Evolutionary conservation across 2,113 vertebrate species (phyloP), one percentile per base, ranked within the genome.

Genomic region (Periophthalmodon schlosseri): DNA sequence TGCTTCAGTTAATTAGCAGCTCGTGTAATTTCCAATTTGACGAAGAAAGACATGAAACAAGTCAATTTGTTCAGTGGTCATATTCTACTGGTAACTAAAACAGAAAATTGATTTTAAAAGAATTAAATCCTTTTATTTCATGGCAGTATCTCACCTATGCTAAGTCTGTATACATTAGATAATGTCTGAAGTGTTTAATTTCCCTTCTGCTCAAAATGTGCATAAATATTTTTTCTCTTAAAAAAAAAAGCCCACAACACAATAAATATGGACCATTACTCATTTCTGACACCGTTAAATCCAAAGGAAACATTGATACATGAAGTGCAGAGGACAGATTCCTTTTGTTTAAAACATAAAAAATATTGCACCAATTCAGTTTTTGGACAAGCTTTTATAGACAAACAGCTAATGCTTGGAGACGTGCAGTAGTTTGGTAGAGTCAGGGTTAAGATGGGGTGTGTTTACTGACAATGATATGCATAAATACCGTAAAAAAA

Each of bases 401-500:
- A 65, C 60, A 78, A 71, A 28, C 13, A 28, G 61, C 68, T 81
- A 23, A 47, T 61, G 61, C 70, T 68, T 39, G 36, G 70, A 63
- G 72, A 47, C 67, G 58, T 33, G 67, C 15, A 34, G 9, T 10
- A 36, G 46, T 60, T 47, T 67, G 68, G 54, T 73, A 44, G 57
- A 54, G 68, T 71, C 74, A 70, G 52, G 72, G 23, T 46, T 56
- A 20, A 34, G 52, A 67, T 50, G 10, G 11, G 20, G 15, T 23
- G 58, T 56, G 77, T 74, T 80, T n/a, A 84, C 71, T 66, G 81
- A 82, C 76, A 82, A 72, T 60, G 83, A 75, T 76, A 69, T 84
- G 83, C 83, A 90, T 88, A 87, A 87, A 88, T 79, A 89, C 68
- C 11, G 80, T 90, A 86, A 87, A 94, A 82, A 93, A 90, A 92